Evolutionary conservation across 2,888 invertebrate species (phyloP), one percentile per base, ranked within the genome.

Genomic region (Formica aserva): DNA sequence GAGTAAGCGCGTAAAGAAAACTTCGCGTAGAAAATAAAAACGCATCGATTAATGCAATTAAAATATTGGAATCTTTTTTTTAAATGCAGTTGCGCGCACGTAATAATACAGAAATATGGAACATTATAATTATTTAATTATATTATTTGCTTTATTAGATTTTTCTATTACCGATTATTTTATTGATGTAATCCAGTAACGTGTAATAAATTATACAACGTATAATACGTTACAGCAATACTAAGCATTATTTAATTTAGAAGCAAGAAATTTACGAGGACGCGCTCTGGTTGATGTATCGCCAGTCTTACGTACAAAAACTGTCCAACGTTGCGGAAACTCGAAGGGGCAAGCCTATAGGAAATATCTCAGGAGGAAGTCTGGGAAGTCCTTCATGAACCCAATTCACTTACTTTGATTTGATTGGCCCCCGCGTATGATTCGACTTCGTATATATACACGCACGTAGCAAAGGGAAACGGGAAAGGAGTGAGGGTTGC

Each of bases 331-430:
- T 83, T 76, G 85, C 62, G 67, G 71, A 80, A 77, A 76, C 74
- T 62, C 72, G 72, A 32, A 13, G 60, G 80, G 57, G 48, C 67
- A 76, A 87, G 91, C 91, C 91, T 89, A 90, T 83, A 45, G 84
- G 83, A 82, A 78, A 83, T 82, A 87, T 83, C 72, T 85, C 84
- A 67, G 55, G 78, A 66, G 88, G 87, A 90, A 85, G 84, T 86
- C 82, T 67, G 83, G 86, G 84, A 87, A 85, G 86, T 90, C 86
- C 90, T 89, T 91, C 87, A 88, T 88, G 90, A 82, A 78, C 88
- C 91, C 94, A 94, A 94, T 94, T 94, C 94, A 94, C 94, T 94
- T 94, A 94, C 94, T 94, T 93, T 94, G 94, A 94, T 94, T 94
- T 94, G 94, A 94, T 94, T 94, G 94, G 94, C 86, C 91, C 87